A percentile compares a stretch with the other conserved stretches of the same genome.
Evolutionary conservation across 92 coral and sea anemone genomes (phyloP).

Genomic region (Phymanthus crucifer): DNA sequence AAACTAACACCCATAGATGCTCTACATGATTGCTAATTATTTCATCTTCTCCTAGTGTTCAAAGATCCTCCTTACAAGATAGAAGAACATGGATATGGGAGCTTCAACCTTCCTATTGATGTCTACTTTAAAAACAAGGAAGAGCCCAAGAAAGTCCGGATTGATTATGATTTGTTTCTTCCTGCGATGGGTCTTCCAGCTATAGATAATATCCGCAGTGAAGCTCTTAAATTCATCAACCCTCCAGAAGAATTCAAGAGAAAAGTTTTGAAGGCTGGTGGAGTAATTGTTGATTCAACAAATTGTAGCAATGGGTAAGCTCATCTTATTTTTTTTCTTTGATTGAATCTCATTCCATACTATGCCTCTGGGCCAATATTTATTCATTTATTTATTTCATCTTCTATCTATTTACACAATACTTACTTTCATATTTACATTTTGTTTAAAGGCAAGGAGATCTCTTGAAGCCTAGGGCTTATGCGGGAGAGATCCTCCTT

Average conservation of each 20-base stretch:
- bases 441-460: too few relatives aligned
- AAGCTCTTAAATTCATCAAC: slow-evolving; percentile 87
- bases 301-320: slow-evolving; percentile 33
- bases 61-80: slow-evolving; percentile 87
- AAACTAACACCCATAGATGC: too few relatives aligned
- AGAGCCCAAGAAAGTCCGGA: slow-evolving; percentile 82
- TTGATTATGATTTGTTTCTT: slow-evolving; percentile 81
- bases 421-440: too few relatives aligned
- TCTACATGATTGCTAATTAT: neutral
- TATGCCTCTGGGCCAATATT: too few relatives aligned
- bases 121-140: slow-evolving; percentile 94
- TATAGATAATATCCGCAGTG: slow-evolving; percentile 86
- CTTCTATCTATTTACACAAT: too few relatives aligned
- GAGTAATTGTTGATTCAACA: slow-evolving; percentile 53
- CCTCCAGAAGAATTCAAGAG: slow-evolving; percentile 95
- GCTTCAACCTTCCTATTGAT: slow-evolving; percentile 84
- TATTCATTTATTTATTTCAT: too few relatives aligned
- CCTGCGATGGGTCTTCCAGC: slow-evolving; percentile 82
- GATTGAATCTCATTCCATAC: neutral
- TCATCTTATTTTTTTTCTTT: neutral
- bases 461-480: too few relatives aligned
- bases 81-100: slow-evolving; percentile 89
- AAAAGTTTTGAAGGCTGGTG: slow-evolving; percentile 88
- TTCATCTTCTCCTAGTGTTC: slow-evolving; percentile 38
- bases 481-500: too few relatives aligned